Conservation (phyloP, 2,888 invertebrate genomes). For the Coleophora deauratella region DNA sequence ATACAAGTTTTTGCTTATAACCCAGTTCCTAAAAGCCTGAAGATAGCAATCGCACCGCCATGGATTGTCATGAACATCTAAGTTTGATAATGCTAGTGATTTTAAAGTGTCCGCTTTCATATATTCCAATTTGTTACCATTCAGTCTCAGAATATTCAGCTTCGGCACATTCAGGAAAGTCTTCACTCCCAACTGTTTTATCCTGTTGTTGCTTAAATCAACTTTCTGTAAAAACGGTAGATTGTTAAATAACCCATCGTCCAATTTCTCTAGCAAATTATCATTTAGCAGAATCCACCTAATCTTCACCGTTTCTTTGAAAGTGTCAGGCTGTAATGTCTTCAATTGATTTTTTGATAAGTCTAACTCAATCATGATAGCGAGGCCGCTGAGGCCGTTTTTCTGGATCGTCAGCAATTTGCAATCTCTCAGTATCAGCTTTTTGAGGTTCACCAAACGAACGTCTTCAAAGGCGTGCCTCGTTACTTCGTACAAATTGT, state of each 20-base stretch:
- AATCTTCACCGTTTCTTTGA: constrained; percentile 80
- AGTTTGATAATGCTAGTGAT: constrained; percentile 77
- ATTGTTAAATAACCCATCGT: constrained; percentile 84
- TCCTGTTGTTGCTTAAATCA: constrained; percentile 82
- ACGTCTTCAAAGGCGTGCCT: constrained; percentile 80
- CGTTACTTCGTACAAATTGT: constrained; percentile 78
- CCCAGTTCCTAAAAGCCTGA: constrained; percentile 85
- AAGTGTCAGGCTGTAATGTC: constrained; percentile 79
- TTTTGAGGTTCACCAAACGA: constrained; percentile 85
- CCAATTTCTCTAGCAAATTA: constrained; percentile 82
- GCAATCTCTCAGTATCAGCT: constrained; percentile 83
- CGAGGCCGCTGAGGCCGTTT: constrained; percentile 83
- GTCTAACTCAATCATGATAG: constrained; percentile 87
- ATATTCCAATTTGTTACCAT: constrained; percentile 82
- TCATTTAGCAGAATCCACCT: constrained; percentile 82
- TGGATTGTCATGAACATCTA: constrained; percentile 86
- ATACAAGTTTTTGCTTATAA: constrained; percentile 81
- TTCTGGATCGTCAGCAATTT: constrained; percentile 81
- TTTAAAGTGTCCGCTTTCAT: constrained; percentile 79
- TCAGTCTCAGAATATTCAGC: constrained; percentile 79
- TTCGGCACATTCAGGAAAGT: constrained; percentile 81
- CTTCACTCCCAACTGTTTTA: constrained; percentile 79
- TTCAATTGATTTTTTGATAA: constrained; percentile 82
- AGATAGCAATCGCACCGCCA: constrained; percentile 93
- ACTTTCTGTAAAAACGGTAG: constrained; percentile 83